Evolutionary conservation across 2,113 vertebrate genomes (phyloP).

Genomic region (Cryptotis parvus): DNA sequence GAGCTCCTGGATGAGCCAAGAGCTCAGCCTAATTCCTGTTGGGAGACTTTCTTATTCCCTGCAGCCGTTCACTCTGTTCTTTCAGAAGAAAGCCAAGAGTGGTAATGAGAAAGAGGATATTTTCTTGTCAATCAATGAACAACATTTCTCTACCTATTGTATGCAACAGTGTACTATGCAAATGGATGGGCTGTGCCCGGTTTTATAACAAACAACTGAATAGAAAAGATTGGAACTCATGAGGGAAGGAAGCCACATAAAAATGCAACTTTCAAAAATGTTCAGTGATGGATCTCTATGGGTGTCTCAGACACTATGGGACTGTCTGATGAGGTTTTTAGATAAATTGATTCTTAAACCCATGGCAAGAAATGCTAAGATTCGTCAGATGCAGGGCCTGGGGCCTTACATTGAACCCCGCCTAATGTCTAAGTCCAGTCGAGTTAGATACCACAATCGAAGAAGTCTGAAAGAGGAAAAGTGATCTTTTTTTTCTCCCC

Average conservation of each 20-base stretch:
- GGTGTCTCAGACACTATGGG: constrained; percentile 24
- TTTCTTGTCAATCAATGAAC: constrained; percentile 51
- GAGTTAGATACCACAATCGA: not conserved
- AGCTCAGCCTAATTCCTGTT: constrained; percentile 46
- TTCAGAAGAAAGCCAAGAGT: constrained; percentile 49
- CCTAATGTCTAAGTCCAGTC: not conserved
- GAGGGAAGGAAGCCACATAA: constrained; percentile 20
- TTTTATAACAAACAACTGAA: constrained; percentile 6
- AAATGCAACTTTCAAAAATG: constrained; percentile 30
- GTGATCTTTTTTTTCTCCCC: too few relatives aligned
- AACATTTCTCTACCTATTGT: constrained; percentile 12
- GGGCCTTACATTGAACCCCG: not conserved
- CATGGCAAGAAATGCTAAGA: not conserved
- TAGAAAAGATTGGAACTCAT: constrained; percentile 15
- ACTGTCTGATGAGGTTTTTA: constrained; percentile 4
- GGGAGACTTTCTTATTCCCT: constrained; percentile 38
- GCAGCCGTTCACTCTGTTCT: constrained; percentile 38
- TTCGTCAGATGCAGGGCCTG: not conserved
- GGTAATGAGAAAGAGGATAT: constrained; percentile 51
- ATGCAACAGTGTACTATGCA: not conserved
- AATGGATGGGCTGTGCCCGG: not conserved
- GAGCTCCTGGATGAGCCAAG: constrained; percentile 57
- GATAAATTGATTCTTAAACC: not conserved
- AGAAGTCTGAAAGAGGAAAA: constrained; percentile 22
- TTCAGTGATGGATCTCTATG: constrained; percentile 5